Conservation (phyloP, 2,797 vertebrate genomes). For the Iguana delicatissima region DNA sequence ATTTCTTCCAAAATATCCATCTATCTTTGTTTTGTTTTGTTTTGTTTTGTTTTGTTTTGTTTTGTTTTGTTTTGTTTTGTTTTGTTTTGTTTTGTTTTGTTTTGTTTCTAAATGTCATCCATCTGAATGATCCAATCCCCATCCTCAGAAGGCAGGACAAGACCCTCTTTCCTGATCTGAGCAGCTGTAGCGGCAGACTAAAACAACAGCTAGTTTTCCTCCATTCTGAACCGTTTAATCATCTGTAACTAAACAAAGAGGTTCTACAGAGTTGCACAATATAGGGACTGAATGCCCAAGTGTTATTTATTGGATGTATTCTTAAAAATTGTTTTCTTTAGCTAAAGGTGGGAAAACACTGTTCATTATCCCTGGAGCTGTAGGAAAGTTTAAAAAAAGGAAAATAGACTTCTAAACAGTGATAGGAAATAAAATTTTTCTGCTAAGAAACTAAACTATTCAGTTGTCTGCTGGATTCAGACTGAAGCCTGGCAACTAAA, state of each 20-base stretch:
- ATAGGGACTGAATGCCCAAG: constrained; percentile 59
- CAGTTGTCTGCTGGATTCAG: constrained; percentile 67
- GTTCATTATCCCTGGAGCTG: constrained; percentile 13
- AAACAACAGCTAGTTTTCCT: constrained; percentile 57
- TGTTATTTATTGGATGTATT: constrained; percentile 66
- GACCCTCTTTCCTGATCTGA: constrained; percentile 57
- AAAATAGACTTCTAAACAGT: constrained; percentile 60
- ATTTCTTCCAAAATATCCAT: constrained; percentile 44
- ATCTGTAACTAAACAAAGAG: constrained; percentile 64
- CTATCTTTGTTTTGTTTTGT: constrained; percentile 41
- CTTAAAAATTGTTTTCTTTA: constrained; percentile 66
- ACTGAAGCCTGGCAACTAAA: constrained; percentile 64
- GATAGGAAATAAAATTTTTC: constrained; percentile 63
- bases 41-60: constrained; percentile 32
- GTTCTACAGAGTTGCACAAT: constrained; percentile 55
- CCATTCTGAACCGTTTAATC: constrained; percentile 65
- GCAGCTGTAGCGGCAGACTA: constrained; percentile 63
- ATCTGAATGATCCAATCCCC: constrained; percentile 38
- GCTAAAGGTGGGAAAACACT: constrained; percentile 54
- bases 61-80: constrained; percentile 34
- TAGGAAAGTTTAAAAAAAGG: background rate
- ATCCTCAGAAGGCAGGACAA: constrained; percentile 57
- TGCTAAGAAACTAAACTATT: constrained; percentile 72
- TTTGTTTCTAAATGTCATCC: constrained; percentile 42
- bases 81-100: constrained; percentile 27